A percentile compares a stretch with the other conserved stretches of the same genome.
Conservation (phyloP, 2,888 invertebrate genomes). For the Diachrysia chrysitis region DNA sequence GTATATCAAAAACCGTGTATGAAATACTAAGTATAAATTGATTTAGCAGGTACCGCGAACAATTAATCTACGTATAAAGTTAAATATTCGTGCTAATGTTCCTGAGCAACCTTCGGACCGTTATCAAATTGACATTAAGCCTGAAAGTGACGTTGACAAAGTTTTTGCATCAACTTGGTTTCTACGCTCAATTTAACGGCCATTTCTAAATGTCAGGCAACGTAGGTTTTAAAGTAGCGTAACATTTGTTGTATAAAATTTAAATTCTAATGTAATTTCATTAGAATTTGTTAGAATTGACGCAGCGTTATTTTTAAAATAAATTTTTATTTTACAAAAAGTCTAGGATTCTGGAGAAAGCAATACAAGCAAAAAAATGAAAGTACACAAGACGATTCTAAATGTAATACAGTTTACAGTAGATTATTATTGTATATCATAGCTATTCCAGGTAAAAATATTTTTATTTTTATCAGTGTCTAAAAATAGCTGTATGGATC, state of each 20-base stretch:
- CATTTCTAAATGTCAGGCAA: constrained; percentile 24
- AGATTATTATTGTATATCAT: too few relatives aligned
- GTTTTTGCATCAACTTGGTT: constrained; percentile 36
- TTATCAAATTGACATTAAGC: constrained; percentile 34
- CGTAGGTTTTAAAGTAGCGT: background rate
- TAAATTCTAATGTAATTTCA: background rate
- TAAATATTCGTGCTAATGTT: background rate
- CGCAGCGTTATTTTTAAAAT: background rate
- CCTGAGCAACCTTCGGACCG: constrained; percentile 29
- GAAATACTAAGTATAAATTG: background rate
- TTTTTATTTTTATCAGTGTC: too few relatives aligned
- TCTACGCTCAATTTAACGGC: constrained; percentile 31
- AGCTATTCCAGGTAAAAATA: too few relatives aligned
- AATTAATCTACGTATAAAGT: background rate
- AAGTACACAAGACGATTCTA: too few relatives aligned
- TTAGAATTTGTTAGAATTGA: too few relatives aligned
- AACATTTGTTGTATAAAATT: background rate
- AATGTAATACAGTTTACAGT: too few relatives aligned
- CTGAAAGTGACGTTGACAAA: constrained; percentile 53
- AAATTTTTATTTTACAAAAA: too few relatives aligned
- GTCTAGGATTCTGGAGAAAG: too few relatives aligned
- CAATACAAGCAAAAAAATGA: too few relatives aligned
- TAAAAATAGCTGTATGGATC: too few relatives aligned
- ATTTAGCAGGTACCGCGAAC: background rate
- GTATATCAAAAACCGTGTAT: background rate